Base-by-base conservation (phyloP, 2,888 invertebrate species). In the Idaea biselata region DNA sequence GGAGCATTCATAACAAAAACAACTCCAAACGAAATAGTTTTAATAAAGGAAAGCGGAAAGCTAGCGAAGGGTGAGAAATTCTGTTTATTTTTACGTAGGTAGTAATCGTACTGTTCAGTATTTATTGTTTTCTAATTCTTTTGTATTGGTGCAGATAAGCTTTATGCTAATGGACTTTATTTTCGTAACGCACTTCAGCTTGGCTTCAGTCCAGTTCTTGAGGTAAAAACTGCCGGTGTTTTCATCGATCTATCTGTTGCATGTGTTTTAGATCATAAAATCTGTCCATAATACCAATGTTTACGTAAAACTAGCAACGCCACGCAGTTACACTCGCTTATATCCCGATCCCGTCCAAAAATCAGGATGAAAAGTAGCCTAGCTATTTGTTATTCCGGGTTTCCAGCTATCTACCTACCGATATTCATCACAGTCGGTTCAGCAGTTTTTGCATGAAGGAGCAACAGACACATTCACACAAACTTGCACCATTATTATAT, bases 1-100 rank as follows among this genome's bases (percentile, higher is more conserved):
- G 91, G 67, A 91, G 88, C 78, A 88, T 91, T 70, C 87, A 90
- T 68, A 88, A 84, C 73, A 91, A 90, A 80, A 91, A 88, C 82
- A 88, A 85, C 59, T 79, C 86, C 55, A 92, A 90, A 84, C 82
- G 88, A 72, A 70, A 84, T 18, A 91, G 88, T 79, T 84, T 91
- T 64, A 87, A 72, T 74, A 89, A 89, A 82, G 87, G 87, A 68
- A 88, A 86, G 61, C 80, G 87, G 68, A 89, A 86, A 83, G 73
- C 79, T 53, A 86, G 78, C 68, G 89, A 91, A 72, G 88, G 90
- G 91, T 91, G 83, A 80, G 56, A 61, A 68, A 66, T 63, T 60
- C 6, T 1, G 16, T 60, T 33, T 16, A 11, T 33, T 32, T 54
- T 57, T 18, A 18, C 18, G 60, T 54, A 58, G 25, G 31, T 16